A percentile compares a stretch with the other conserved stretches of the same genome.
Conservation (phyloP, 2,113 vertebrate genomes). For the Butorides virescens region DNA sequence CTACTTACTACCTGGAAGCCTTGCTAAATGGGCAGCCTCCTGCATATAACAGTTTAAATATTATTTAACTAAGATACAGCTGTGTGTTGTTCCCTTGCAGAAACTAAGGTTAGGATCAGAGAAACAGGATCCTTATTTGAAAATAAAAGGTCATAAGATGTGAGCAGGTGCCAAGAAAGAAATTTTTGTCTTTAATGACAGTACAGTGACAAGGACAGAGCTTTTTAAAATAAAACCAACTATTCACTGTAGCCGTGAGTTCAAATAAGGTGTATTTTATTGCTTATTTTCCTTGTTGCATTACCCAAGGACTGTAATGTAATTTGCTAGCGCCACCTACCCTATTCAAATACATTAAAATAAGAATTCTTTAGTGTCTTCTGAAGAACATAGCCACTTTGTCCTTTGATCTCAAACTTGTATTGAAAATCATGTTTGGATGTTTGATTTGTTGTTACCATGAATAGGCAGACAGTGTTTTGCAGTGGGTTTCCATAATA, state of each 20-base stretch:
- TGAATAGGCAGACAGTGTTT: slow-evolving; percentile 4
- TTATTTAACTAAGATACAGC: not conserved
- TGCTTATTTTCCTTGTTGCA: not conserved
- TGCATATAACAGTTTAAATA: not conserved
- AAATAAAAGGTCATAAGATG: not conserved
- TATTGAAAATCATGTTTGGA: slow-evolving; percentile 41
- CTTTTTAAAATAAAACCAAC: not conserved
- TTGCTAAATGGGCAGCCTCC: not conserved
- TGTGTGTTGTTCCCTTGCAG: not conserved
- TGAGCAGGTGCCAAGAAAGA: not conserved
- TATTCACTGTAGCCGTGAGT: not conserved
- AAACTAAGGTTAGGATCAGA: not conserved
- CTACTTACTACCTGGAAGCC: not conserved
- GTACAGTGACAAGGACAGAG: not conserved
- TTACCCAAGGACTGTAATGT: not conserved
- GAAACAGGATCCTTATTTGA: not conserved
- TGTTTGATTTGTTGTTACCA: slow-evolving; percentile 42
- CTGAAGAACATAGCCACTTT: not conserved
- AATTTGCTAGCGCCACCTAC: slow-evolving; percentile 9
- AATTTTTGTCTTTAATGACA: not conserved
- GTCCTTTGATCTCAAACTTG: slow-evolving; percentile 33
- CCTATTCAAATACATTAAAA: slow-evolving; percentile 25
- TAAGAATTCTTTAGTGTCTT: slow-evolving; percentile 4
- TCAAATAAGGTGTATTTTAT: not conserved
- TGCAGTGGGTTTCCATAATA: slow-evolving; percentile 16